Conservation (phyloP, 2,113 vertebrate species). For the Xenus cinereus region DNA sequence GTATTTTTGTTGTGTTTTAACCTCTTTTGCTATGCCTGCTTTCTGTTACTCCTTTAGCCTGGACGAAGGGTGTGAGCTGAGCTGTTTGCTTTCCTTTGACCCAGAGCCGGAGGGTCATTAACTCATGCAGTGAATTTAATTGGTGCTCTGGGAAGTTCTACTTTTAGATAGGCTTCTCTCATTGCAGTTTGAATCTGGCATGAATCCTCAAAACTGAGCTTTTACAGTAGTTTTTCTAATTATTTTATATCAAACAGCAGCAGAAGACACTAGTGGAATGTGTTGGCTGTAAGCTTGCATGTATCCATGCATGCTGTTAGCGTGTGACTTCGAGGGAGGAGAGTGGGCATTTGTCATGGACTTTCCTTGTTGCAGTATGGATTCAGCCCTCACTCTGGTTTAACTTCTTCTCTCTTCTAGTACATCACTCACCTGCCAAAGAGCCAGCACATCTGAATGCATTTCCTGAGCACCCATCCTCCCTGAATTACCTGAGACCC, state of each 20-base stretch:
- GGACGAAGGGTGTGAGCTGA: constrained; percentile 18
- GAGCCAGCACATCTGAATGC: constrained; percentile 49
- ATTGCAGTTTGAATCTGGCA: constrained; percentile 18
- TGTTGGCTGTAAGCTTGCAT: constrained; percentile 52
- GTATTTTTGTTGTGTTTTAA: constrained; percentile 33
- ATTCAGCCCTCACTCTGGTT: not conserved
- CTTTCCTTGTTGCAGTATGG: not conserved
- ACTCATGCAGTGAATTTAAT: constrained; percentile 37
- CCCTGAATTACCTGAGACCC: constrained; percentile 78
- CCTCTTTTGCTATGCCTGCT: constrained; percentile 63
- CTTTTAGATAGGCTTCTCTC: constrained; percentile 13
- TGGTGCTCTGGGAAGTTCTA: constrained; percentile 2
- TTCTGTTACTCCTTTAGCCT: constrained; percentile 59
- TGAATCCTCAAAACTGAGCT: constrained; percentile 50
- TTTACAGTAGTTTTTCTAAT: constrained; percentile 25
- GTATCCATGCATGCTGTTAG: constrained; percentile 60
- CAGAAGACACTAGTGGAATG: constrained; percentile 35
- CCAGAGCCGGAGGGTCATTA: constrained; percentile 53
- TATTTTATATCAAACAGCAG: constrained; percentile 21
- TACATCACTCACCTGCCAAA: constrained; percentile 72
- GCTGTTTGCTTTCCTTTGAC: constrained; percentile 48
- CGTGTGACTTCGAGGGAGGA: not conserved
- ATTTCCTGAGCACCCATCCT: constrained; percentile 38
- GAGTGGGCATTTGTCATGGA: not conserved
- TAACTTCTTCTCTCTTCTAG: constrained; percentile 71